These are phyloP conservation scores for Liodrosophila aerea DNA, from an alignment of 2,888 invertebrate species.

Conservation along the genomic window DNA sequence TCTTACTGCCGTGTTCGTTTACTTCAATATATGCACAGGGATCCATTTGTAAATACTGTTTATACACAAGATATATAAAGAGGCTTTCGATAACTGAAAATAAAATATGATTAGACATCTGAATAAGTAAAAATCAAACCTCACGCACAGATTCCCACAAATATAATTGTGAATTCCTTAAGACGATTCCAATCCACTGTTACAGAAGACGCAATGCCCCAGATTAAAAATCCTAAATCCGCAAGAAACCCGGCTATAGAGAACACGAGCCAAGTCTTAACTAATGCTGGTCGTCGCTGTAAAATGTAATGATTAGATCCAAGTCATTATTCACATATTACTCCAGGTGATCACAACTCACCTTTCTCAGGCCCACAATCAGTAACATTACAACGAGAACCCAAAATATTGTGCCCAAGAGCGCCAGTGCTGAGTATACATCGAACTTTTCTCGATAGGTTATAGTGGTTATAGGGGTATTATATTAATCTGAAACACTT, in stretches of 20 bases:
- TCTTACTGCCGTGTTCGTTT: slow-evolving; percentile 19
- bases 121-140: background rate
- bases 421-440: slow-evolving; percentile 46
- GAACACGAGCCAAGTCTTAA: slow-evolving; percentile 57
- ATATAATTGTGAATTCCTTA: slow-evolving; percentile 42
- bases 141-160: slow-evolving; percentile 57
- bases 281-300: slow-evolving; percentile 45
- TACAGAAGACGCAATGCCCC: slow-evolving; percentile 48
- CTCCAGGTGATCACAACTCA: slow-evolving; percentile 16
- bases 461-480: background rate
- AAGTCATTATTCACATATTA: background rate
- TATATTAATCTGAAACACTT: slow-evolving; percentile 19
- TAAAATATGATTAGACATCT: no score
- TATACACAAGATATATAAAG: slow-evolving; percentile 51
- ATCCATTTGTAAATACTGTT: slow-evolving; percentile 52
- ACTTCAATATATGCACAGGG: slow-evolving; percentile 27
- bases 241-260: slow-evolving; percentile 54
- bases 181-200: slow-evolving; percentile 47
- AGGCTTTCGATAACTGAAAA: slow-evolving; percentile 50
- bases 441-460: slow-evolving; percentile 22
- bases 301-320: background rate
- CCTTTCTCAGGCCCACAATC: slow-evolving; percentile 59
- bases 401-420: slow-evolving; percentile 62
- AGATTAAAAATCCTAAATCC: slow-evolving; percentile 51
- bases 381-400: slow-evolving; percentile 50